Evolutionary conservation across 2,888 invertebrate species (phyloP).

Genomic region (Capitulum mitella): DNA sequence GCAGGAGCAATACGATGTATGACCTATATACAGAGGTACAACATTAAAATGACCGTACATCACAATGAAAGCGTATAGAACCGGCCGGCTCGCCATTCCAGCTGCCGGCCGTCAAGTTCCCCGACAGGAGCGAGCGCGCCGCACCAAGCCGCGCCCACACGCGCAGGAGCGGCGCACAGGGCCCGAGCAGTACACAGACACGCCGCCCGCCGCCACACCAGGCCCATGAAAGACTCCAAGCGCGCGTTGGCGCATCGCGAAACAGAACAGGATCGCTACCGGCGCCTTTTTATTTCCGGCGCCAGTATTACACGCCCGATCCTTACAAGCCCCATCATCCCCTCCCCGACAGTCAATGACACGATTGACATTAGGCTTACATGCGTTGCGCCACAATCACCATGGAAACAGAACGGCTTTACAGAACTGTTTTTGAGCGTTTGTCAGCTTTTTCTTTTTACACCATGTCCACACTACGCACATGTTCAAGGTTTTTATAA

Average conservation of each 20-base stretch:
- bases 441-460: constrained; percentile 5
- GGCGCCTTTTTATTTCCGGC: too few species aligned
- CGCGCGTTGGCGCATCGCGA: neutral
- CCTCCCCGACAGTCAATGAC: neutral
- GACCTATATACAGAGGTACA: constrained; percentile 21
- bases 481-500: neutral
- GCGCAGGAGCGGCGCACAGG: neutral
- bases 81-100: neutral
- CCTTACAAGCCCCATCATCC: too few species aligned
- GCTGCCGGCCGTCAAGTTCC: neutral
- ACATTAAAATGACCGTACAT: constrained; percentile 22
- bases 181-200: neutral
- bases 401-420: constrained; percentile 14
- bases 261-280: neutral
- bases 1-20: constrained; percentile 21
- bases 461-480: neutral
- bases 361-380: neutral
- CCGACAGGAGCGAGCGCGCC: neutral
- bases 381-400: constrained; percentile 2
- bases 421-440: constrained; percentile 21
- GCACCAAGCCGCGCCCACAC: neutral
- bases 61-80: constrained; percentile 25
- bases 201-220: neutral
- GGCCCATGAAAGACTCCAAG: constrained; percentile 15
- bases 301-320: too few species aligned